A percentile compares a stretch with the other conserved stretches of the same genome.
Evolutionary conservation across 2,113 vertebrate genomes (phyloP).

Genomic region (Osmerus eperlanus): DNA sequence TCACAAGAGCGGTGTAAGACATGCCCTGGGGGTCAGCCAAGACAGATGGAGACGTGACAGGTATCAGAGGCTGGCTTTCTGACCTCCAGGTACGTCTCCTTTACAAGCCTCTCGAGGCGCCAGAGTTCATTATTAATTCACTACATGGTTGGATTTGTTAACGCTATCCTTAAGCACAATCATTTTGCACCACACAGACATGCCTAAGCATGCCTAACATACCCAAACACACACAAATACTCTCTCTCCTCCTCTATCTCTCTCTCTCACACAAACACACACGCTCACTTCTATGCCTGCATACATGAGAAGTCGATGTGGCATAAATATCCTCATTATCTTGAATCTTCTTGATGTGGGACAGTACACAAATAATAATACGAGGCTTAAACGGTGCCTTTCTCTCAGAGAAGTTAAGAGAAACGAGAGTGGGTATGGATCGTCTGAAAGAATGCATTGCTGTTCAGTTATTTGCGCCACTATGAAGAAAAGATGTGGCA

Average conservation of each 20-base stretch:
- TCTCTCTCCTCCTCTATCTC: too few relatives aligned
- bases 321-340: slow-evolving; percentile 35
- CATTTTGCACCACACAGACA: slow-evolving; percentile 35
- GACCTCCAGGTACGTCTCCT: slow-evolving; percentile 55
- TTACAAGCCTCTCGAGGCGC: slow-evolving; percentile 45
- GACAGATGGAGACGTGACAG: slow-evolving; percentile 38
- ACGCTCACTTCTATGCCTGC: not conserved
- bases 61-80: slow-evolving; percentile 35
- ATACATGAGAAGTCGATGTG: not conserved
- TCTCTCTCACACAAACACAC: not conserved
- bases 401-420: slow-evolving; percentile 44
- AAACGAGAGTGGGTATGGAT: slow-evolving; percentile 53
- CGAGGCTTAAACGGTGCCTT: slow-evolving; percentile 12
- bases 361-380: slow-evolving; percentile 22
- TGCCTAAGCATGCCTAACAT: not conserved
- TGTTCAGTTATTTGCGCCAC: slow-evolving; percentile 75
- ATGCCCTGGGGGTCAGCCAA: slow-evolving; percentile 28
- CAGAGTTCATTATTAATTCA: slow-evolving; percentile 64
- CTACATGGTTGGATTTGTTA: slow-evolving; percentile 40
- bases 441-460: slow-evolving; percentile 60
- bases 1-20: not conserved
- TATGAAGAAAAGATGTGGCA: slow-evolving; percentile 75
- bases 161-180: slow-evolving; percentile 44
- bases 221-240: not conserved
- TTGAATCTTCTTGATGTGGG: slow-evolving; percentile 27